Base-by-base conservation (phyloP, 2,797 vertebrate genomes). In the Coregonus ussuriensis region DNA sequence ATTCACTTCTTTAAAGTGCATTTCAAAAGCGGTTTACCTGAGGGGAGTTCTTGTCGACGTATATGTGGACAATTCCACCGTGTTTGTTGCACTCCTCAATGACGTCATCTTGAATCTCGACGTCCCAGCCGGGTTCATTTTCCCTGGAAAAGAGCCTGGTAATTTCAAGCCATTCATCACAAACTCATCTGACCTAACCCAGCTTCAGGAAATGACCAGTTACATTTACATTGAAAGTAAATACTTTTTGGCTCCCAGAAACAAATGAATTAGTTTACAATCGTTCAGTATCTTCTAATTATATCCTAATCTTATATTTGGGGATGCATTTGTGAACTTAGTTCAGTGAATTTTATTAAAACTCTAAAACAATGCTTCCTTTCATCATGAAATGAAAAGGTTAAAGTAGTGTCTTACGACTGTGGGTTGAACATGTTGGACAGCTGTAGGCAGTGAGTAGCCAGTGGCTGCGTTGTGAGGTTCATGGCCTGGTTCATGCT, bases 361-460 rank as follows among this genome's bases (percentile, higher is more conserved):
- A 15, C 1, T 35, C 7, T 68, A 25, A 33, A 18, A 68, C 15
- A 68, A 68, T 16, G 6, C 18, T n/a, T 6, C 9, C 14, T 5
- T 9, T 16, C 29, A 67, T 18, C 6, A 18, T n/a, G 6, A 41
- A 62, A 37, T 54, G 6, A 33, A 41, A 62, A 41, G 14, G 35
- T 3, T 2, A 70, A 13, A 4, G 1, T 47, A 14, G 66, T 11
- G 52, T 90, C 97, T 97, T 93, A 99, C 98, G 95, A 93, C 84
- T 99, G 98, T 88, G 98, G 98, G 86, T 98, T 99, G 92, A 99
- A 99, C 94, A 99, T 96, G 89, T 99, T 99, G 89, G 98, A 99
- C 54, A 99, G 94, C 92, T 99, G 98, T 82, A 99, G 97, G 93
- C 98, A 99, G 83, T 99, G 98, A 79, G 98, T 99, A 83, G 97